Evolutionary conservation across 2,797 vertebrate genomes (phyloP), one percentile per base, ranked within the genome.

Genomic region (Adelosebastes latens): DNA sequence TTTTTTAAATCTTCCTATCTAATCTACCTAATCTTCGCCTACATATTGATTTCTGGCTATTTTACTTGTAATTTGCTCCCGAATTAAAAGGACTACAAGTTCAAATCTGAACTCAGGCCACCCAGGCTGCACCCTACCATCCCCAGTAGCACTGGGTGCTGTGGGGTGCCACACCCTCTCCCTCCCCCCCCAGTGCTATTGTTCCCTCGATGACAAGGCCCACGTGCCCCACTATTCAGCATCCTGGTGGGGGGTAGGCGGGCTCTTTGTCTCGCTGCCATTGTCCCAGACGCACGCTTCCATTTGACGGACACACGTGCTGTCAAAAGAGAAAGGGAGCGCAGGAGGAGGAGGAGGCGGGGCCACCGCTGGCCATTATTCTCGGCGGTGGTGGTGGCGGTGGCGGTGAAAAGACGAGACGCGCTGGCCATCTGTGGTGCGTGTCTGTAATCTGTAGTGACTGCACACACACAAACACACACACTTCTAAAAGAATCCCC

Each of bases 361-460:
- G 92, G 90, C 93, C 88, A 93, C 94, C 89, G 89, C 92, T 94
- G 94, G 93, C 91, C 94, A 94, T 96, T 95, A 93, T 96, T 93
- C 92, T 90, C 32, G 20, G 72, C 18, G 80, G 91, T 68, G 86
- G 88, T 55, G 89, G 83, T 46, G 42, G 16, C 16, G 0, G 49
- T n/a, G 49, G 49, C 80, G 77, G 87, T 95, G 94, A 96, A 95
- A 95, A 96, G 94, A 94, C 91, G 91, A 94, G 95, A 94, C 90
- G 85, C 89, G 87, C 88, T 89, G 86, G 83, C 96, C 96, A 96
- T 96, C 96, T 97, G 96, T 95, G 95, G 93, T 94, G 91, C 81
- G 75, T 91, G 93, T 93, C 89, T 93, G 92, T 94, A 92, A 95
- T 95, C 94, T 91, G 92, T 72, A 80, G 77, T 76, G 87, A 88